Base-by-base conservation (phyloP, 2,113 vertebrate genomes). In the Corydoras sp. region DNA sequence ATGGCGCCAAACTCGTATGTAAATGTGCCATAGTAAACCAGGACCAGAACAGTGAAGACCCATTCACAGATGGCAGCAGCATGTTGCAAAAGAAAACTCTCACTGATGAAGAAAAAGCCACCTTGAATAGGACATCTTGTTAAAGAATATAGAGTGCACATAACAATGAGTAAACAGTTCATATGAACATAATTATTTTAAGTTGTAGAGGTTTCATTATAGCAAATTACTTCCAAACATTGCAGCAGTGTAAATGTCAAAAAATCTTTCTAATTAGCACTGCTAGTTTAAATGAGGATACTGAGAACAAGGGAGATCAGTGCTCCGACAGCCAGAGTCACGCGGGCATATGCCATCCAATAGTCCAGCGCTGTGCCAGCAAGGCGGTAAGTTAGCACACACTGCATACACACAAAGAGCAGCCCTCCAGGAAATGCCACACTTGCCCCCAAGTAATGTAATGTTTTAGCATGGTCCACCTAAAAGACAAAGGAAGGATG, bases 331-430 rank as follows among this genome's bases (percentile, higher is more conserved):
- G 93, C 89, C 59, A 96, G 90, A 62, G 88, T 88, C 11, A 92
- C 89, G 1, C 94, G 85, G 60, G 93, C 85, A 32, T 94, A 91
- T 49, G 92, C 92, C 89, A 94, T 86, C 85, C 92, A 94, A 84
- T 92, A 91, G 83, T 96, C 93, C 9, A 94, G 88, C 10, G 88
- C 79, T 0, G 89, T 90, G 9, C 85, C 72, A 0, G 94, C 92
- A 30, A 90, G 86, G 3, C 92, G 89, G 84, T 94, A 94, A 63
- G 92, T 93, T 68, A 95, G 90, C 60, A 92, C 91, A 69, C 93
- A 95, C 86, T 95, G 92, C 66, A 96, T 87, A 80, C 92, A 95
- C 76, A 94, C 89, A 9, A 95, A 95, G n/a, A 95, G 88, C 83
- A 95, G 85, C 4, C 93, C 94, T 0, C 93, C 92, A 0, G 91